Evolutionary conservation across 2,888 invertebrate genomes (phyloP).

Genomic region (Isotomurus palustris): DNA sequence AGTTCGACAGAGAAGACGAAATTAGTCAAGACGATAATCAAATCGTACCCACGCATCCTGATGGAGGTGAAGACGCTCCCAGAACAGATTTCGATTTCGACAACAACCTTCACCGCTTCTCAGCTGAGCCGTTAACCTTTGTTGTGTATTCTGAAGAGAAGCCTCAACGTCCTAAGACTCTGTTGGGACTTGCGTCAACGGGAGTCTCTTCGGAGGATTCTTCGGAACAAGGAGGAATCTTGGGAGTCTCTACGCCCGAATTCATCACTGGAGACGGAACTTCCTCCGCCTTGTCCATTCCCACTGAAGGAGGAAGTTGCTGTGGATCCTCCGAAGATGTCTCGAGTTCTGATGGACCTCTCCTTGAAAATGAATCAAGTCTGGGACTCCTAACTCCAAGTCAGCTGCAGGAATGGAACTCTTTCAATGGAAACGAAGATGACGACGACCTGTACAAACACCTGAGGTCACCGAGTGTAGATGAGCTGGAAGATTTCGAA

Average conservation of each 20-base stretch:
- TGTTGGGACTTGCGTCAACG: constrained; percentile 15
- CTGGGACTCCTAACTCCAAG: constrained; percentile 82
- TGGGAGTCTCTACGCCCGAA: constrained; percentile 33
- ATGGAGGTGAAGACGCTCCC: too few relatives aligned
- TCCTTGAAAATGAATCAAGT: too few relatives aligned
- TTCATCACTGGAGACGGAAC: constrained; percentile 25
- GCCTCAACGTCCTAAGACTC: too few relatives aligned
- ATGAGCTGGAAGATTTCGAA: constrained; percentile 55
- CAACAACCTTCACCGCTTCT: too few relatives aligned
- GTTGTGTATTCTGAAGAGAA: too few relatives aligned
- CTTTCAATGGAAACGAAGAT: constrained; percentile 29
- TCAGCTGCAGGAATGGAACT: constrained; percentile 66
- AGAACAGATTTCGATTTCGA: too few relatives aligned
- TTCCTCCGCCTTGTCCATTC: constrained; percentile 31
- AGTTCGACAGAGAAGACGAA: too few relatives aligned
- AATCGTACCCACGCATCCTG: too few relatives aligned
- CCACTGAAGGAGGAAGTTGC: constrained; percentile 29
- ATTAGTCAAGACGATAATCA: too few relatives aligned
- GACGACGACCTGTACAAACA: constrained; percentile 34
- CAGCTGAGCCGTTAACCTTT: too few relatives aligned
- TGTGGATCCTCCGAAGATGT: constrained; percentile 26
- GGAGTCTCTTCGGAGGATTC: constrained; percentile 29
- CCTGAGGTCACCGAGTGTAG: constrained; percentile 60
- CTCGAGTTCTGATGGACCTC: constrained; percentile 15
- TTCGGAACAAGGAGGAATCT: constrained; percentile 25